Evolutionary conservation across 2,113 vertebrate species (phyloP), one percentile per base, ranked within the genome.

Genomic region (Anarrhichthys ocellatus): DNA sequence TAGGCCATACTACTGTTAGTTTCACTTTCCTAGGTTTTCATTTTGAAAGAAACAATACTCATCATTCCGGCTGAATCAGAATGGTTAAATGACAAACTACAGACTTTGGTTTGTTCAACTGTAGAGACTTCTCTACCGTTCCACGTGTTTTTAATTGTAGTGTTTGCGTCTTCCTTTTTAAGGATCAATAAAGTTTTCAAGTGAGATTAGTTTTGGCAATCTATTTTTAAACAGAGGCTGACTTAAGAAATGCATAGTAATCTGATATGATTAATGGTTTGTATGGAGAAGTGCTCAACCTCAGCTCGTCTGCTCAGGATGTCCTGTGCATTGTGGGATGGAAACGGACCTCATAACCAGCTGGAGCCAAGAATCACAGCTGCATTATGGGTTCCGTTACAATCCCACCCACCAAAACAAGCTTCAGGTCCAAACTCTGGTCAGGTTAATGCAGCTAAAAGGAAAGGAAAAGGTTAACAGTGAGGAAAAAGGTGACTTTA

Each of bases 361-460:
- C 94, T 95, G 94, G 73, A 48, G 59, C 72, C 80, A 70, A 83
- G 52, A 73, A 74, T 89, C 85, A 93, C 95, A 96, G 95, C 95
- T 96, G 95, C 94, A 95, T 96, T 96, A 95, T 96, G 95, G 95
- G 94, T 96, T 96, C 95, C 95, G 95, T 96, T 96, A 96, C 93
- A 85, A 93, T 90, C 93, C 92, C 92, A 91, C 82, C 77, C 91
- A 92, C 95, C 74, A 71, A 85, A 70, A 82, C n/a, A 1, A 50
- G 58, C n/a, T 20, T 32, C n/a, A 14, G 46, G 50, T 29, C 22
- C 10, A 3, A 15, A 8, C 22, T 48, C 27, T 0, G 48, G 6
- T 62, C 71, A 17, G 38, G 58, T n/a, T 10, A 24, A 36, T 15
- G 8, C 2, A 2, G 62, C 70, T 67, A 10, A 46, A 71, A 13